Conservation (phyloP, 2,888 invertebrate species). For the Drepanosiphum platanoidis region DNA sequence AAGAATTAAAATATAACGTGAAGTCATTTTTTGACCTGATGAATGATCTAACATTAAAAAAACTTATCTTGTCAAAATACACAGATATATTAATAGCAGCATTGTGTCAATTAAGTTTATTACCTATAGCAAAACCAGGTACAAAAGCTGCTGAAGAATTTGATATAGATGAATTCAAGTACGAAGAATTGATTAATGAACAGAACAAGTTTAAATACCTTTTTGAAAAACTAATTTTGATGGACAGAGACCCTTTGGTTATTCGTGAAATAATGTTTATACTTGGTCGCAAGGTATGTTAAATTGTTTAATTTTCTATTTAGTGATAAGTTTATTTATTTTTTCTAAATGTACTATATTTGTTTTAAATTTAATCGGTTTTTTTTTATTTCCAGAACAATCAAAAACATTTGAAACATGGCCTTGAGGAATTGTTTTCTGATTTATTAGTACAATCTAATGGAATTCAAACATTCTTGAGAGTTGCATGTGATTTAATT, state of each 20-base stretch:
- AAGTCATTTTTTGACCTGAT: slow-evolving; percentile 18
- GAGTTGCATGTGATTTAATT: slow-evolving; percentile 39
- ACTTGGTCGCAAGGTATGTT: slow-evolving; percentile 29
- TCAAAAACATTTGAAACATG: slow-evolving; percentile 27
- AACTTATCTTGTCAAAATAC: slow-evolving; percentile 20
- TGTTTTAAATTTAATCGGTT: neutral
- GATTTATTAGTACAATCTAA: neutral
- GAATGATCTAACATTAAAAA: slow-evolving; percentile 37
- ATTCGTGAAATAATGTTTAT: slow-evolving; percentile 44
- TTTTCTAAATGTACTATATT: neutral
- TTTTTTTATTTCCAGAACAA: slow-evolving; percentile 36
- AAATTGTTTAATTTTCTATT: neutral
- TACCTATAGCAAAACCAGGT: slow-evolving; percentile 47
- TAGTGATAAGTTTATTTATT: neutral
- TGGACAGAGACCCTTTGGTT: slow-evolving; percentile 26
- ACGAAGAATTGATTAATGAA: slow-evolving; percentile 28
- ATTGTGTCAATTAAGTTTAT: slow-evolving; percentile 26
- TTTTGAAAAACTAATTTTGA: neutral
- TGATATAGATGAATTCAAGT: slow-evolving; percentile 36
- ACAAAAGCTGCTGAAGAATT: slow-evolving; percentile 5
- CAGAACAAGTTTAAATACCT: slow-evolving; percentile 19
- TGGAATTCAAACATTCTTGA: slow-evolving; percentile 45
- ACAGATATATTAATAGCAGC: slow-evolving; percentile 30
- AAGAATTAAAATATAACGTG: slow-evolving; percentile 46
- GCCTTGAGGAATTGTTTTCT: slow-evolving; percentile 4